A percentile compares a stretch with the other conserved stretches of the same genome.
Conservation (phyloP, 2,888 invertebrate genomes). For the Deilephila elpenor region DNA sequence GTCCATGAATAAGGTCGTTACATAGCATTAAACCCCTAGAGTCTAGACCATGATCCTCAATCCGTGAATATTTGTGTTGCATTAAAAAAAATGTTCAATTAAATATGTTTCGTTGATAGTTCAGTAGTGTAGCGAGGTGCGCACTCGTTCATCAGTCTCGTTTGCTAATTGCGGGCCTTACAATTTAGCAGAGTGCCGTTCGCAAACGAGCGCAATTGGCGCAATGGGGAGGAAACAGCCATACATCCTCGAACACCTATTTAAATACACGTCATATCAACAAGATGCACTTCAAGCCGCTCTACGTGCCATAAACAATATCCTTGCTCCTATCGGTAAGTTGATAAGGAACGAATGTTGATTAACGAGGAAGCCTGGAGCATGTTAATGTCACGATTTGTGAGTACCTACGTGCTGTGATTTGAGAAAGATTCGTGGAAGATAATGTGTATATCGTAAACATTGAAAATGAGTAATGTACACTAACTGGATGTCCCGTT, state of each 20-base stretch:
- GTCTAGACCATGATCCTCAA: too few relatives aligned
- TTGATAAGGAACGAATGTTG: constrained; percentile 13
- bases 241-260: constrained; percentile 67
- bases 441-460: too few relatives aligned
- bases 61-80: too few relatives aligned
- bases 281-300: neutral
- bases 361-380: neutral
- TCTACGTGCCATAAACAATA: neutral
- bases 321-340: neutral
- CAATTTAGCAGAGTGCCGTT: constrained; percentile 76
- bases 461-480: too few relatives aligned
- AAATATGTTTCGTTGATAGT: constrained; percentile 24
- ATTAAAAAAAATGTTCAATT: neutral
- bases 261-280: constrained; percentile 41
- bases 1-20: too few relatives aligned
- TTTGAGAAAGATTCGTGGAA: neutral
- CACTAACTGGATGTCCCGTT: too few relatives aligned
- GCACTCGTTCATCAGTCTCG: constrained; percentile 60
- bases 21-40: too few relatives aligned
- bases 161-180: constrained; percentile 71
- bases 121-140: constrained; percentile 54
- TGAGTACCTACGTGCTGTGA: neutral
- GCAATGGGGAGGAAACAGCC: constrained; percentile 79
- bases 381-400: constrained; percentile 9
- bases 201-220: constrained; percentile 80